Evolutionary conservation across 2,797 vertebrate genomes (phyloP).

Genomic region (Danio aesculapii): DNA sequence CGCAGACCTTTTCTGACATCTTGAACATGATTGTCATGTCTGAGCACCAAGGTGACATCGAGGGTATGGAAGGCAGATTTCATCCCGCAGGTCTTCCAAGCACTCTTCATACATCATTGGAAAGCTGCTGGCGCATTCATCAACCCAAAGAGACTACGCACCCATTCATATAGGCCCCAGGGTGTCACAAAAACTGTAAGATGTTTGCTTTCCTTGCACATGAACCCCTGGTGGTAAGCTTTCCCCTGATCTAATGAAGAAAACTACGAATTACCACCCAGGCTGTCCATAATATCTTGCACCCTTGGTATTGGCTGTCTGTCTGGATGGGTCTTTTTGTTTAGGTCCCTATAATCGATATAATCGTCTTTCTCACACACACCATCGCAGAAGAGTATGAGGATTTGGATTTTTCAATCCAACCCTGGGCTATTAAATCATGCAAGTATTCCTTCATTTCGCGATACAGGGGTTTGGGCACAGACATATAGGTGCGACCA

Average conservation of each 20-base stretch:
- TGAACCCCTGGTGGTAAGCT: constrained; percentile 50
- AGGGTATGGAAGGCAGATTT: too few species aligned
- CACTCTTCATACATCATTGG: too few species aligned
- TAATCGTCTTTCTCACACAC: constrained; percentile 65
- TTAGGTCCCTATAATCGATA: constrained; percentile 63
- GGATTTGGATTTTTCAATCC: constrained; percentile 60
- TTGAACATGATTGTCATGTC: too few species aligned
- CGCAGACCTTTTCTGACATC: too few species aligned
- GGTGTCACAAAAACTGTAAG: constrained; percentile 49
- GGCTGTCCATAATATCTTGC: constrained; percentile 66
- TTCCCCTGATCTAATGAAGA: constrained; percentile 40
- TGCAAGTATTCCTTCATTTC: constrained; percentile 51
- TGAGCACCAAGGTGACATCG: too few species aligned
- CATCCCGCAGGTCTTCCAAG: too few species aligned
- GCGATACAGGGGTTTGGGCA: constrained; percentile 50
- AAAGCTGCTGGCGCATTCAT: neutral
- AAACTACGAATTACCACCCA: constrained; percentile 58
- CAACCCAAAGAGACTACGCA: neutral
- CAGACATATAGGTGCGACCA: constrained; percentile 19
- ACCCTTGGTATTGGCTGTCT: constrained; percentile 51
- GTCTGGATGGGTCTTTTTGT: constrained; percentile 64
- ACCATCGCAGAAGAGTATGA: constrained; percentile 29
- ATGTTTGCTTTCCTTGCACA: constrained; percentile 36
- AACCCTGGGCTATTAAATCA: constrained; percentile 48
- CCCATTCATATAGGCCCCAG: too few species aligned